Evolutionary conservation across 2,797 vertebrate genomes (phyloP).

Genomic region (Falco naumanni): DNA sequence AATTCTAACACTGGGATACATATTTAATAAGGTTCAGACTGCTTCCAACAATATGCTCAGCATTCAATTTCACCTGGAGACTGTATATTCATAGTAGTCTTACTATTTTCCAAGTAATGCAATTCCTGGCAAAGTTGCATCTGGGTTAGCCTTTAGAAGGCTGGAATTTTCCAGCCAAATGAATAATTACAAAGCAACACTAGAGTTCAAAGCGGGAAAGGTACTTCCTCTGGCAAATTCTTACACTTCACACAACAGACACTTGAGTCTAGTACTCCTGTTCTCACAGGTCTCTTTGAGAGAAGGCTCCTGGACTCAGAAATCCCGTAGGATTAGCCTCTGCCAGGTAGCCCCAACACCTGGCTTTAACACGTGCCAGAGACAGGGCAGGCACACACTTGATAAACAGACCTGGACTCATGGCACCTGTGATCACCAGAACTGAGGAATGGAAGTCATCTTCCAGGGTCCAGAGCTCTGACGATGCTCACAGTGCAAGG

Average conservation of each 20-base stretch:
- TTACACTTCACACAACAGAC: not conserved
- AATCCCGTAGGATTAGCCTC: not conserved
- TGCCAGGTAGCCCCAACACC: not conserved
- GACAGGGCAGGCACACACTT: not conserved
- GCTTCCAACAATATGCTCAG: not conserved
- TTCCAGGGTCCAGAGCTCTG: not conserved
- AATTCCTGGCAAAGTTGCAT: constrained; percentile 36
- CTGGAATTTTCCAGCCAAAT: constrained; percentile 40
- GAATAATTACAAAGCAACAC: constrained; percentile 20
- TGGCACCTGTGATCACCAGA: not conserved
- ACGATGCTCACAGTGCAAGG: not conserved
- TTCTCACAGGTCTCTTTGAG: not conserved
- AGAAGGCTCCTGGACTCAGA: not conserved
- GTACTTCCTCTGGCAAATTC: not conserved
- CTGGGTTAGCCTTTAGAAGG: not conserved
- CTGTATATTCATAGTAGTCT: not conserved
- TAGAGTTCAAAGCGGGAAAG: constrained; percentile 17
- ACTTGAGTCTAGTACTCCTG: not conserved
- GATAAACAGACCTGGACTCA: not conserved
- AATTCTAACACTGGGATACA: not conserved
- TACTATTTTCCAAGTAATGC: constrained; percentile 39
- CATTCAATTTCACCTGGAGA: not conserved
- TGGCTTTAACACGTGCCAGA: not conserved
- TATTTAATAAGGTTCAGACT: not conserved
- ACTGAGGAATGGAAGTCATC: not conserved